A percentile compares a stretch with the other conserved stretches of the same genome.
Evolutionary conservation across 2,113 vertebrate genomes (phyloP).

Genomic region (Vanacampus margaritifer): DNA sequence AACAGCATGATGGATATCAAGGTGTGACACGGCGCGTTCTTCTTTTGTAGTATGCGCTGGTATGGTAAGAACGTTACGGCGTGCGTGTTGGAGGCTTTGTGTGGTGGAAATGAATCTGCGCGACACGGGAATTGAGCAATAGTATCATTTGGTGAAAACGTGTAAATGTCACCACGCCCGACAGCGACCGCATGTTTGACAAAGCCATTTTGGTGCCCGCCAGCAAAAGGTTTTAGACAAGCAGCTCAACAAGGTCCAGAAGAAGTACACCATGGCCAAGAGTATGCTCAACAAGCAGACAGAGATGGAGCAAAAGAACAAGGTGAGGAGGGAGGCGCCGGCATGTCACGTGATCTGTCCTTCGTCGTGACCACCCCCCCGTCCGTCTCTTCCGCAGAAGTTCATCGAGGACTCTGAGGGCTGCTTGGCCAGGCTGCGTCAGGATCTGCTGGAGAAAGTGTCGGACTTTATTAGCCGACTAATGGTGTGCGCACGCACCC

Average conservation of each 20-base stretch:
- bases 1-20: conserved; percentile 70
- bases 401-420: conserved; percentile 58
- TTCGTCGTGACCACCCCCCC: not conserved
- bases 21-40: conserved; percentile 35
- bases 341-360: no score
- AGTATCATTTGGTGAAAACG: no score
- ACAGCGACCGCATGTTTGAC: no score
- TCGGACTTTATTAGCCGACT: conserved; percentile 44
- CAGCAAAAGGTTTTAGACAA: conserved; percentile 55
- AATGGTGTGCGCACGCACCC: conserved; percentile 26
- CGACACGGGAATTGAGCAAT: no score
- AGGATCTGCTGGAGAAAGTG: conserved; percentile 48
- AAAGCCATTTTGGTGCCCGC: not conserved
- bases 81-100: no score
- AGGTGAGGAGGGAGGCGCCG: conserved; percentile 41
- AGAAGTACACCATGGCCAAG: conserved; percentile 56
- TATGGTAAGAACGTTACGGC: no score
- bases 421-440: conserved; percentile 39
- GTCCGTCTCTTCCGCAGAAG: conserved; percentile 22
- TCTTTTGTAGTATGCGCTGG: no score
- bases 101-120: no score
- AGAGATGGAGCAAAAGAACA: conserved; percentile 62
- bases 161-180: no score
- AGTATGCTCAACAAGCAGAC: conserved; percentile 63
- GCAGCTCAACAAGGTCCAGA: conserved; percentile 49